A percentile compares a stretch with the other conserved stretches of the same genome.
phyloP scores from a whole-genome alignment of 2,113 vertebrate species.

The Tor tambroides region DNA sequence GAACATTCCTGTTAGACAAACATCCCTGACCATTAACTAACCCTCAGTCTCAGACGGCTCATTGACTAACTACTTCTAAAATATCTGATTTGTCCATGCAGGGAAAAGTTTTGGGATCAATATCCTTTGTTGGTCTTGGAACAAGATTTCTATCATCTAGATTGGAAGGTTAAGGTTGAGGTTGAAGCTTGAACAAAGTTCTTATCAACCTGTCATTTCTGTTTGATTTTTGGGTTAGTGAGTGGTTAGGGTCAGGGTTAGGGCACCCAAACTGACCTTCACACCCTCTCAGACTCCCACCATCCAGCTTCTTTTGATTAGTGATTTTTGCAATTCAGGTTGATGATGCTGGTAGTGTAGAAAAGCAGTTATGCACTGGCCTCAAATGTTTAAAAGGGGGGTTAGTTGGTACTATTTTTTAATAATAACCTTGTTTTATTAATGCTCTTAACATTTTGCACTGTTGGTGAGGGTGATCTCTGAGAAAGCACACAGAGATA shows the following conservation, averaged over 20 bases:
- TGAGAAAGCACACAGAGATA: too few relatives aligned
- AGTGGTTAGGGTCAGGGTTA: slow-evolving; percentile 11
- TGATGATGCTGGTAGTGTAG: background rate
- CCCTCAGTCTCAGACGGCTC: background rate
- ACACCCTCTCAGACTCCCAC: background rate
- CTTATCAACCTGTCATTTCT: slow-evolving; percentile 4
- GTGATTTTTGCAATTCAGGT: background rate
- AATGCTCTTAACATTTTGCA: too few relatives aligned
- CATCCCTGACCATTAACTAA: background rate
- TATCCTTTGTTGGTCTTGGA: background rate
- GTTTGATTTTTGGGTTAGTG: background rate
- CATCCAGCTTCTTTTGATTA: background rate
- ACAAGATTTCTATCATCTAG: background rate
- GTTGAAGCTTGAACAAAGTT: background rate
- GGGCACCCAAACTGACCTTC: background rate
- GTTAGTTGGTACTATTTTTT: background rate
- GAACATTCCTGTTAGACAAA: background rate
- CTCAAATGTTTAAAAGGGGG: background rate
- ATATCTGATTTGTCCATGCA: background rate
- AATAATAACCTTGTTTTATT: too few relatives aligned
- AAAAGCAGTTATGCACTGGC: too few relatives aligned
- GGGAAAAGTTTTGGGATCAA: background rate
- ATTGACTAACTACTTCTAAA: background rate
- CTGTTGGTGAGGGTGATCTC: too few relatives aligned
- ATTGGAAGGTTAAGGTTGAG: background rate